phyloP scores from a whole-genome alignment of 2,113 vertebrate species.

The Protobothrops flavoviridis region DNA sequence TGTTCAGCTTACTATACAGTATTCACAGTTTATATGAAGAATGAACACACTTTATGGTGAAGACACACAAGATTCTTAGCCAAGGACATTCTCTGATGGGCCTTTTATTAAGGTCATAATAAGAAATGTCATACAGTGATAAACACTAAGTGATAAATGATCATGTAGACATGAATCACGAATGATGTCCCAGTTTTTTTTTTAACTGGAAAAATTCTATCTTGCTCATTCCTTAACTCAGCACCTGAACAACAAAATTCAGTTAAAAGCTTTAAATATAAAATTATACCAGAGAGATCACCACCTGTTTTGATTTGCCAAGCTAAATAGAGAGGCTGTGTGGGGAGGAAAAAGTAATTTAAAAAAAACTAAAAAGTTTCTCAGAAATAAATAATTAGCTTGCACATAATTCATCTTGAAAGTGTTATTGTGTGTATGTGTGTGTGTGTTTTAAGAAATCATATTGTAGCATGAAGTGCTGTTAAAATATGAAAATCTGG shows the following conservation, averaged over 20 bases:
- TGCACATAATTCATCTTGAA: neutral
- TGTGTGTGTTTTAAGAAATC: neutral
- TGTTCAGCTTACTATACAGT: constrained; percentile 12
- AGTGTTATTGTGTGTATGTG: neutral
- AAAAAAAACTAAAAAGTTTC: neutral
- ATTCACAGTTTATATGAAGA: constrained; percentile 42
- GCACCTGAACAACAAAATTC: neutral
- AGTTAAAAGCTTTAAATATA: constrained; percentile 31
- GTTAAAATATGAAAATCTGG: neutral
- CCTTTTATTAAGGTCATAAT: constrained; percentile 56
- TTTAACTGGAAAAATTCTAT: constrained; percentile 24
- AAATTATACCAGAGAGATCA: constrained; percentile 12
- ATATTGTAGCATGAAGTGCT: neutral
- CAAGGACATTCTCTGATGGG: constrained; percentile 45
- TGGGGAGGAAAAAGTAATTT: neutral
- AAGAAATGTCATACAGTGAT: constrained; percentile 44
- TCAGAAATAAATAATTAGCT: neutral
- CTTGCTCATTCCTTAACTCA: constrained; percentile 3
- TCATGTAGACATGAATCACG: constrained; percentile 34
- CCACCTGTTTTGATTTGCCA: neutral
- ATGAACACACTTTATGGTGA: constrained; percentile 39
- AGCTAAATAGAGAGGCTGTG: neutral
- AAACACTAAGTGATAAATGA: constrained; percentile 46
- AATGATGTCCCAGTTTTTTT: constrained; percentile 20
- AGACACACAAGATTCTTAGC: constrained; percentile 45